phyloP scores from a whole-genome alignment of 2,888 invertebrate genomes.

The Disparrhopalites patrizii region DNA sequence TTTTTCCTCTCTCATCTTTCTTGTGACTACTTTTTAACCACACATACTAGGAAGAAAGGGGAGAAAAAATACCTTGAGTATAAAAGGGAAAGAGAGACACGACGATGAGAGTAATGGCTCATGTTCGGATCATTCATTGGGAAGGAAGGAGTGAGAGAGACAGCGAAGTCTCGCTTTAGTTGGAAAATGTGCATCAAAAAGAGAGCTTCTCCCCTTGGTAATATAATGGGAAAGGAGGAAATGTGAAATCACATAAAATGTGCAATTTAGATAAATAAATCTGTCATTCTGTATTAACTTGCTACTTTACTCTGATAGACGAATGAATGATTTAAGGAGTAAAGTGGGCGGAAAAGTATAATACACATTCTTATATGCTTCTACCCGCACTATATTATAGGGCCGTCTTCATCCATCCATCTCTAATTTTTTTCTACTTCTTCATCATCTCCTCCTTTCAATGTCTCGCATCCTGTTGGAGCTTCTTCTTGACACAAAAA shows the following conservation, averaged over 20 bases:
- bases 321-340: conserved; percentile 16
- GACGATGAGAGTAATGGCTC: neutral
- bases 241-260: conserved; percentile 11
- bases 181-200: too few species aligned
- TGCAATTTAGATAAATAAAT: conserved; percentile 21
- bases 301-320: conserved; percentile 9
- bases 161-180: conserved; percentile 7
- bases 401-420: too few species aligned
- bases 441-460: too few species aligned
- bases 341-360: conserved; percentile 15
- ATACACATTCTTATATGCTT: neutral
- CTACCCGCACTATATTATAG: neutral
- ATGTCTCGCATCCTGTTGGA: too few species aligned
- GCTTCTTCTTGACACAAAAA: too few species aligned
- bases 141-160: conserved; percentile 13
- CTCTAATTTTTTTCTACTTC: too few species aligned
- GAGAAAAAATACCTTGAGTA: neutral
- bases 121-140: neutral
- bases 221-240: too few species aligned
- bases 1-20: too few species aligned
- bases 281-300: conserved; percentile 16
- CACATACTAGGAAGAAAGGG: neutral
- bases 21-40: neutral
- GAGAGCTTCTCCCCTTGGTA: too few species aligned
- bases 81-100: too few species aligned